Conservation (phyloP, 2,888 invertebrate species). For the Ctena decussata region DNA sequence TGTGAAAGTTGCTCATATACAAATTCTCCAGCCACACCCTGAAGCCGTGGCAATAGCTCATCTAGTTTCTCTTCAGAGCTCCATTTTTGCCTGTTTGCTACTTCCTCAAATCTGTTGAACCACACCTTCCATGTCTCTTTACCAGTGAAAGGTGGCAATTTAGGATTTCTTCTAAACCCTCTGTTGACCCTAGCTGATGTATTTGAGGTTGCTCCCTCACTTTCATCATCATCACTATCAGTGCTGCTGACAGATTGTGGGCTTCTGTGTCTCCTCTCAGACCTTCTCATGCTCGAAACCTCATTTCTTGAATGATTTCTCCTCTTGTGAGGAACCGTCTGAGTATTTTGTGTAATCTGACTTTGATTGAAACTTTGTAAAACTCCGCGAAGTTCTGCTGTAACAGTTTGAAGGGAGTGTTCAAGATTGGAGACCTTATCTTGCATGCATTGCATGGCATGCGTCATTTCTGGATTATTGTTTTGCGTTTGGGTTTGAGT, state of each 20-base stretch:
- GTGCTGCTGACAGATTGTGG: not conserved
- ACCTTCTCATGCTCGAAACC: not conserved
- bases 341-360: not conserved
- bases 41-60: slow-evolving; percentile 29
- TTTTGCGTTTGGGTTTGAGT: not conserved
- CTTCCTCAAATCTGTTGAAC: slow-evolving; percentile 38
- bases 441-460: not conserved
- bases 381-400: not conserved
- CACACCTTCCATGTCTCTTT: slow-evolving; percentile 47
- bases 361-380: not conserved
- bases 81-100: slow-evolving; percentile 20
- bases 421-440: not conserved
- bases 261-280: not conserved
- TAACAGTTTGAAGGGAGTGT: not conserved
- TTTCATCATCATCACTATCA: not conserved
- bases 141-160: slow-evolving; percentile 30
- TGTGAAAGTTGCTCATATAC: slow-evolving; percentile 19
- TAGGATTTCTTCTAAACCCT: slow-evolving; percentile 6
- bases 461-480: not conserved
- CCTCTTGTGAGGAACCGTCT: no score
- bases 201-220: not conserved
- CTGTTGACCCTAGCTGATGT: not conserved
- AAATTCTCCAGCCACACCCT: slow-evolving; percentile 31
- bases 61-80: slow-evolving; percentile 22
- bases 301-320: not conserved